phyloP scores from a whole-genome alignment of 2,888 invertebrate genomes.

The Arge pagana region DNA sequence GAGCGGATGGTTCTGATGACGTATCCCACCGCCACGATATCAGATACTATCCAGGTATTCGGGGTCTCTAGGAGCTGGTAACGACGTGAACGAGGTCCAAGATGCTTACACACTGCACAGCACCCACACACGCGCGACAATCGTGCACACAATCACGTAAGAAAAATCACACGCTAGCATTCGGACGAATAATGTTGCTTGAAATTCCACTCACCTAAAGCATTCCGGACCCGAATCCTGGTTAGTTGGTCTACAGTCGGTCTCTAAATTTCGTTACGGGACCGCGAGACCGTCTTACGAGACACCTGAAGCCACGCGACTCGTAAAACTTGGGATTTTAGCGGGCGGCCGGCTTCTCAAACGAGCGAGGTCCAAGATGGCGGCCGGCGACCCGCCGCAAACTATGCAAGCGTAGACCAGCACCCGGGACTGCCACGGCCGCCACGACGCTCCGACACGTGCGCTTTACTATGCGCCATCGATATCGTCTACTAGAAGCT shows the following conservation, averaged over 20 bases:
- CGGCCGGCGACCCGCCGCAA: slow-evolving; percentile 73
- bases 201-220: slow-evolving; percentile 65
- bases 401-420: slow-evolving; percentile 35
- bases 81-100: slow-evolving; percentile 21
- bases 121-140: slow-evolving; percentile 20
- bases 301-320: slow-evolving; percentile 46
- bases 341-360: slow-evolving; percentile 71
- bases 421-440: slow-evolving; percentile 4
- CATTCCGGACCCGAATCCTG: slow-evolving; percentile 72
- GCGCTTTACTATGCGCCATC: not conserved
- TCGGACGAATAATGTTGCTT: slow-evolving; percentile 39
- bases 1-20: not conserved
- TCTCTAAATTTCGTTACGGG: slow-evolving; percentile 37
- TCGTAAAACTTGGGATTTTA: slow-evolving; percentile 51
- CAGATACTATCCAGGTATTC: slow-evolving; percentile 1
- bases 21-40: slow-evolving; percentile 3
- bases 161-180: slow-evolving; percentile 47
- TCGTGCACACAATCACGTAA: slow-evolving; percentile 20
- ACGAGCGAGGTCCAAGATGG: slow-evolving; percentile 79
- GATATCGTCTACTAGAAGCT: not conserved
- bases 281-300: slow-evolving; percentile 37
- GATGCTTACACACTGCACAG: slow-evolving; percentile 40
- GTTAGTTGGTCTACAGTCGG: slow-evolving; percentile 37
- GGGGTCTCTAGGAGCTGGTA: slow-evolving; percentile 17
- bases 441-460: not conserved